A percentile compares a stretch with the other conserved stretches of the same genome.
Conservation (phyloP, 2,797 vertebrate species). For the Odontamblyopus rebecca region DNA sequence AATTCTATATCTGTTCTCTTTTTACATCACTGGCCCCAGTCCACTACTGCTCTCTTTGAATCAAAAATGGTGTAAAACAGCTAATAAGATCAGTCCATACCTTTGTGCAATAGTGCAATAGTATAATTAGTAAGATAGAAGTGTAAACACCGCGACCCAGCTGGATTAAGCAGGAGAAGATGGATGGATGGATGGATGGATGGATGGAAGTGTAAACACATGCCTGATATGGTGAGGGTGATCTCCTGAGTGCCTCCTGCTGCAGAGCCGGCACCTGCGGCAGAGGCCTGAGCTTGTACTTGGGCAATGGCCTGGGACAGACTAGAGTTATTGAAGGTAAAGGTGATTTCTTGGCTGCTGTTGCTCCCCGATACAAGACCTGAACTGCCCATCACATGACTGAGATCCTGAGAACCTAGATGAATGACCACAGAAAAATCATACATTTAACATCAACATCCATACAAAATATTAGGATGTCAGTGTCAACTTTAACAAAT, state of each 20-base stretch:
- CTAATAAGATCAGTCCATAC: too few relatives aligned
- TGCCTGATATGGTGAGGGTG: slow-evolving; percentile 97
- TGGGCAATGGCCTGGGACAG: slow-evolving; percentile 90
- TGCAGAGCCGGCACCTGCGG: slow-evolving; percentile 66
- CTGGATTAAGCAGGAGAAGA: too few relatives aligned
- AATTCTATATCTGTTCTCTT: too few relatives aligned
- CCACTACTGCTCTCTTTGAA: too few relatives aligned
- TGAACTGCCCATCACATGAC: slow-evolving; percentile 86
- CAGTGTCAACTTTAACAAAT: too few relatives aligned
- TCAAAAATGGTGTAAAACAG: too few relatives aligned
- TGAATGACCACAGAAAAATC: not conserved
- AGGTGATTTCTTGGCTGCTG: slow-evolving; percentile 89
- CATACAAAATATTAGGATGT: not conserved
- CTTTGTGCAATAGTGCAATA: too few relatives aligned
- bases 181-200: too few relatives aligned
- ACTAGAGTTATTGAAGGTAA: slow-evolving; percentile 97
- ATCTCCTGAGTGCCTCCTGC: slow-evolving; percentile 90
- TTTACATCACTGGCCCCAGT: too few relatives aligned
- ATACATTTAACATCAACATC: not conserved
- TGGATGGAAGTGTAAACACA: not conserved
- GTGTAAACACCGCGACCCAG: too few relatives aligned
- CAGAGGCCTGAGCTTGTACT: slow-evolving; percentile 85
- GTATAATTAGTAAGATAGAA: not conserved
- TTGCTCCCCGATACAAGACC: slow-evolving; percentile 81
- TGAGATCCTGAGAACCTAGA: slow-evolving; percentile 89